Evolutionary conservation across 2,797 vertebrate species (phyloP).

Genomic region (Amblyraja radiata): DNA sequence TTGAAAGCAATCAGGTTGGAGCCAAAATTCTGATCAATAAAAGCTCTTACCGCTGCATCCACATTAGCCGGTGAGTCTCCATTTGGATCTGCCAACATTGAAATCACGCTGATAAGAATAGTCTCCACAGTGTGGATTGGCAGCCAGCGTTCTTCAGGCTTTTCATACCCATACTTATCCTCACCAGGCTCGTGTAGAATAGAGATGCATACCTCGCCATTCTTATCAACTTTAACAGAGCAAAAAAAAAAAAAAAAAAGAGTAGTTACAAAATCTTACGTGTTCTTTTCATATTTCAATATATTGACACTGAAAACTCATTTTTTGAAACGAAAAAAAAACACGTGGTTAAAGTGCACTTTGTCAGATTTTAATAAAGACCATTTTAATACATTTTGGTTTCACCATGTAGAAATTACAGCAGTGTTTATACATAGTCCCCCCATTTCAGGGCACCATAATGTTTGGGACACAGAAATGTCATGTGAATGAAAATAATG

Average conservation of each 20-base stretch:
- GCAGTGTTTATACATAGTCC: too few species aligned
- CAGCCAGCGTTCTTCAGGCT: slow-evolving; percentile 97
- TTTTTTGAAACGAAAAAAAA: neutral
- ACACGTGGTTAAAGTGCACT: too few species aligned
- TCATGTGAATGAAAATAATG: too few species aligned
- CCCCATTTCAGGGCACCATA: too few species aligned
- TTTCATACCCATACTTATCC: slow-evolving; percentile 98
- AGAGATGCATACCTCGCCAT: slow-evolving; percentile 98
- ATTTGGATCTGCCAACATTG: slow-evolving; percentile 98
- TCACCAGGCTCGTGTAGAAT: slow-evolving; percentile 98
- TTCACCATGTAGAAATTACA: too few species aligned
- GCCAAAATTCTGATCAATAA: neutral
- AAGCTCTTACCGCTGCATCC: slow-evolving; percentile 84
- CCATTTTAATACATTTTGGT: too few species aligned
- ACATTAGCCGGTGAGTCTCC: slow-evolving; percentile 97
- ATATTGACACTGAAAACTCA: neutral
- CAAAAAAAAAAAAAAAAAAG: neutral
- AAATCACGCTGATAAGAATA: slow-evolving; percentile 99
- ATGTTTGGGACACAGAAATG: too few species aligned
- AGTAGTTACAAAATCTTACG: neutral
- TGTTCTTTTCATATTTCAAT: neutral
- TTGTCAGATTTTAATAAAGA: too few species aligned
- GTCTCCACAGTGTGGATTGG: slow-evolving; percentile 99
- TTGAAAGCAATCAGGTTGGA: neutral
- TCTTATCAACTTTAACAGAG: slow-evolving; percentile 82